These are phyloP conservation scores for Ophion ventricosus DNA, from an alignment of 2,888 invertebrate genomes.

Conservation along the genomic window DNA sequence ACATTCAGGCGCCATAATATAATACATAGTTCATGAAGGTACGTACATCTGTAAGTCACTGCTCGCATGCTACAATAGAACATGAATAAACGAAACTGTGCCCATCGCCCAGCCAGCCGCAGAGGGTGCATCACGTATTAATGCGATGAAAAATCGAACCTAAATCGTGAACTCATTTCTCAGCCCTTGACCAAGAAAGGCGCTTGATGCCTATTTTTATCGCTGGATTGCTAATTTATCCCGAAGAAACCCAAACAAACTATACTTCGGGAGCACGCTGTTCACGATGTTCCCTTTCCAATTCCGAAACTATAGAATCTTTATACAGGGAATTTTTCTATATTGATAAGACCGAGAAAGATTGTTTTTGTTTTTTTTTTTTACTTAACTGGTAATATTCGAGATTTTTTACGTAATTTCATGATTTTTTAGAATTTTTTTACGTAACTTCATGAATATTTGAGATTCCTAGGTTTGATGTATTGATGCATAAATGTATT, in stretches of 20 bases:
- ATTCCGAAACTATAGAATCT: too few species aligned
- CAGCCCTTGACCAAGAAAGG: slow-evolving; percentile 37
- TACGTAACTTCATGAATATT: too few species aligned
- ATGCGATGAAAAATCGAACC: background rate
- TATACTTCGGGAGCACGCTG: too few species aligned
- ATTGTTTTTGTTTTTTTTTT: too few species aligned
- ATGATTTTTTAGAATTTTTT: too few species aligned
- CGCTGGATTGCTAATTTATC: background rate
- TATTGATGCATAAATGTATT: too few species aligned
- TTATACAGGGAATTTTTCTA: too few species aligned
- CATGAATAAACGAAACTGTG: background rate
- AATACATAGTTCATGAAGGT: slow-evolving; percentile 11
- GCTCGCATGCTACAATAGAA: background rate
- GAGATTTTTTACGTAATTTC: too few species aligned
- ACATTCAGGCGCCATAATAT: slow-evolving; percentile 46
- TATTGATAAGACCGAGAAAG: too few species aligned
- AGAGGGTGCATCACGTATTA: background rate
- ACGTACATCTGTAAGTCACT: slow-evolving; percentile 31
- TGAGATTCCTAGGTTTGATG: too few species aligned
- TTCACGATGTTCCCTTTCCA: too few species aligned
- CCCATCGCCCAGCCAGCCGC: background rate
- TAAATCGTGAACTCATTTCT: slow-evolving; percentile 8
- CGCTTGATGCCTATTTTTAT: background rate
- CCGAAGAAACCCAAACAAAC: background rate
- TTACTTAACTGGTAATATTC: too few species aligned